Base-by-base conservation (phyloP, 2,113 vertebrate species). In the Dolichallabes microphthalmus region DNA sequence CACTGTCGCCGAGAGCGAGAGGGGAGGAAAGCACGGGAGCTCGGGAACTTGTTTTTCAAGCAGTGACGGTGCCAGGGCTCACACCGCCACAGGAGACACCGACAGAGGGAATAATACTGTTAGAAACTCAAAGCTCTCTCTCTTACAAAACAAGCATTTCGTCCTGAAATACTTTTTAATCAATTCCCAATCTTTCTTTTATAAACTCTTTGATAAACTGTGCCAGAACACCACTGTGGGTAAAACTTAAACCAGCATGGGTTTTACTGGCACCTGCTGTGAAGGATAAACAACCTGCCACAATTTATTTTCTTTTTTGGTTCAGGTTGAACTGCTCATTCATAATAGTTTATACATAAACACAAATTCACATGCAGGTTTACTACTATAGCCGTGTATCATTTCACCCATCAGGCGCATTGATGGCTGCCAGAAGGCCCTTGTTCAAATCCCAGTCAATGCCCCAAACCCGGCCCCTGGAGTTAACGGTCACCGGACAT, bases 11-110 rank as follows among this genome's bases (percentile, higher is more conserved):
- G 39, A 5, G 57, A 20, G 20, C 76, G 68, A 80, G 82, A 58
- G 22, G 74, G 82, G 82, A 69, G 45, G 78, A 85, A 53, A 27
- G 74, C 22, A 50, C 19, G 68, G 63, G 63, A 25, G 71, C 39
- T 20, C 45, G 57, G 27, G 60, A 76, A 76, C 75, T 88, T 50
- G 6, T 74, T 80, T 88, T 88, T 86, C 85, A 86, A 22, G 57
- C 27, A 1, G 68, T 74, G 30, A 25, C 32, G n/a, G 52, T 61
- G 39, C 81, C 66, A 85, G 86, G 20, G 39, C 7, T 63, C 45
- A 27, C 55, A n/a, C 79, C 74, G 58, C n/a, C 10, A 60, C 19
- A 64, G 75, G 3, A 86, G 17, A 82, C 15, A 19, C 17, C 14
- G 55, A 80, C 52, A 45, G 53, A 86, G 81, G 25, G 83, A 80